phyloP scores from a whole-genome alignment of 2,113 vertebrate species.

The Castor canadensis region DNA sequence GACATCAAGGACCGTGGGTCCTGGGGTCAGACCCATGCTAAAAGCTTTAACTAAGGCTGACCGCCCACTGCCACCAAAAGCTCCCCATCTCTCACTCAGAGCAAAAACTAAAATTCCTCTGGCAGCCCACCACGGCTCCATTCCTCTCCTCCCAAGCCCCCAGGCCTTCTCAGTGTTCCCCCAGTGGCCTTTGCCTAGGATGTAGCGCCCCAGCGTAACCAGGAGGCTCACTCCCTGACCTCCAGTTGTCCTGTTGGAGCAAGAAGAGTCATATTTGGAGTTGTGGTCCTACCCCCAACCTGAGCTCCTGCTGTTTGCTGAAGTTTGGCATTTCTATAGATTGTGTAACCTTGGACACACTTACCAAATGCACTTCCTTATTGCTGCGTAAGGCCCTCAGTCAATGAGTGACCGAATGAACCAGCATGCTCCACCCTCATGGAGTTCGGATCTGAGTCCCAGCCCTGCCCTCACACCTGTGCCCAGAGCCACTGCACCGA shows the following conservation, averaged over 20 bases:
- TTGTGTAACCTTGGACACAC: neutral
- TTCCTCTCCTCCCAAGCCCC: neutral
- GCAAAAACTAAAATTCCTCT: neutral
- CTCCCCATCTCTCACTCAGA: neutral
- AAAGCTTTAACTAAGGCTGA: neutral
- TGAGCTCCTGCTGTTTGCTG: neutral
- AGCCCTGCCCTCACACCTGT: no score
- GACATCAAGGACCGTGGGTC: no score
- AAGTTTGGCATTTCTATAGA: neutral
- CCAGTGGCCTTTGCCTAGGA: no score
- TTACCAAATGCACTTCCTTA: neutral
- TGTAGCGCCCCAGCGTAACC: no score
- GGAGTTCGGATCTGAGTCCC: neutral
- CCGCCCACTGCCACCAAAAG: neutral
- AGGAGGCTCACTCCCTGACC: neutral
- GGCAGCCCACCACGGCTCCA: neutral
- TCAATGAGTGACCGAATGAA: no score
- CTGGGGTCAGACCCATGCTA: accelerated
- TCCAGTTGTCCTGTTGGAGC: neutral
- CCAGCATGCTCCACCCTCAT: neutral
- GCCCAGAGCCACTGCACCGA: no score
- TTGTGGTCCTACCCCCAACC: neutral
- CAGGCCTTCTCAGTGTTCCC: neutral
- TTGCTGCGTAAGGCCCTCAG: neutral
- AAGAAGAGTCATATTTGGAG: neutral